Evolutionary conservation across 2,113 vertebrate genomes (phyloP).

Genomic region (Pandion haliaetus): DNA sequence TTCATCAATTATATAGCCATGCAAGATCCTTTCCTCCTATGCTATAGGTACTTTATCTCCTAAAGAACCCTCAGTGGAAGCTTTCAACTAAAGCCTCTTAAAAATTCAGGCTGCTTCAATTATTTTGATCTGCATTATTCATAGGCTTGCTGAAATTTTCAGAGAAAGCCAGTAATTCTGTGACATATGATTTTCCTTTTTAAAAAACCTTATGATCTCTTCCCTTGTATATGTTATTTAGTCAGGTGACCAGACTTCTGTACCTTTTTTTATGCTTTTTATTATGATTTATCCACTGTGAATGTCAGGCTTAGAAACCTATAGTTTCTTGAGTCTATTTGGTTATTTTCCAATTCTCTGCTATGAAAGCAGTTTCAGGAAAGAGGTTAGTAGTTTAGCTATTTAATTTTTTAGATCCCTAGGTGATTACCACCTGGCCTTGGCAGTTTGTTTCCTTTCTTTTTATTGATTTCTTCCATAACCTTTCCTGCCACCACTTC

Average conservation of each 20-base stretch:
- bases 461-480: background rate
- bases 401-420: background rate
- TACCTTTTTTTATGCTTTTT: background rate
- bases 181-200: background rate
- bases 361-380: background rate
- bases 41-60: background rate
- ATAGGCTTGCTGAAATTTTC: background rate
- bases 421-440: background rate
- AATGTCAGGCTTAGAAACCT: background rate
- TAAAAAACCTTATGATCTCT: background rate
- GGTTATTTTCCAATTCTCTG: background rate
- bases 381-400: background rate
- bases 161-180: background rate
- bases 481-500: background rate
- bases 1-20: background rate
- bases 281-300: background rate
- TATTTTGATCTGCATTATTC: background rate
- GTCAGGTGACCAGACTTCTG: background rate
- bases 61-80: background rate
- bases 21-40: background rate
- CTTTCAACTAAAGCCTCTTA: background rate
- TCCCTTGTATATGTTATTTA: background rate
- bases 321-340: background rate
- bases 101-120: background rate
- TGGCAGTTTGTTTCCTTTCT: background rate